Conservation (phyloP, 2,888 invertebrate species). For the Cerastoderma edule region DNA sequence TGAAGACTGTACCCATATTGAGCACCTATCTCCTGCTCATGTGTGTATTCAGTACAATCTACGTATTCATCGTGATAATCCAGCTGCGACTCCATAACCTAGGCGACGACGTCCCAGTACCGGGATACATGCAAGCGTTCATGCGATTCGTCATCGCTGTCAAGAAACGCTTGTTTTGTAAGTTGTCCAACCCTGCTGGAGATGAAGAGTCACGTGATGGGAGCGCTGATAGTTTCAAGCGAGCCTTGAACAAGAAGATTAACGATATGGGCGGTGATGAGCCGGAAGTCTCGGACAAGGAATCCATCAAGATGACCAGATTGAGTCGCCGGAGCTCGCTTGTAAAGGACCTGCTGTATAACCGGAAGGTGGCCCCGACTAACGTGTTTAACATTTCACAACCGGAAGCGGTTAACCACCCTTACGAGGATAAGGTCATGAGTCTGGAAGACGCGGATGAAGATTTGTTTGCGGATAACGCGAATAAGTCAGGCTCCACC, state of each 20-base stretch:
- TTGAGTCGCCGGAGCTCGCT: neutral
- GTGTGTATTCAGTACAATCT: slow-evolving; percentile 53
- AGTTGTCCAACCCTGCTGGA: no score
- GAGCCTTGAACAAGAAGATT: neutral
- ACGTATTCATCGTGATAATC: slow-evolving; percentile 48
- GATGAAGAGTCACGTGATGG: neutral
- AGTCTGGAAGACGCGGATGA: slow-evolving; percentile 6
- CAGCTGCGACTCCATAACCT: slow-evolving; percentile 49
- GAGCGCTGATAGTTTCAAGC: neutral
- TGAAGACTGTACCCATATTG: slow-evolving; percentile 56
- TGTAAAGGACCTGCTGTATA: slow-evolving; percentile 12
- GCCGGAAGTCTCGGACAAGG: neutral
- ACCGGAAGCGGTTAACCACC: neutral
- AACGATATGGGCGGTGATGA: neutral
- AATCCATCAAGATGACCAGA: neutral
- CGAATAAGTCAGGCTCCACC: neutral
- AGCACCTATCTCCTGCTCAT: slow-evolving; percentile 54
- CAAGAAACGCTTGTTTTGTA: slow-evolving; percentile 35
- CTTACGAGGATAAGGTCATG: slow-evolving; percentile 2
- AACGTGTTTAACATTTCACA: neutral
- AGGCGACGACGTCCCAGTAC: slow-evolving; percentile 44
- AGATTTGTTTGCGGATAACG: slow-evolving; percentile 1
- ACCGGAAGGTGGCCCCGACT: neutral
- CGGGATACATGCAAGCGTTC: slow-evolving; percentile 32
- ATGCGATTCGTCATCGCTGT: slow-evolving; percentile 27